phyloP scores from a whole-genome alignment of 2,888 invertebrate genomes.

The Argyresthia albistria region DNA sequence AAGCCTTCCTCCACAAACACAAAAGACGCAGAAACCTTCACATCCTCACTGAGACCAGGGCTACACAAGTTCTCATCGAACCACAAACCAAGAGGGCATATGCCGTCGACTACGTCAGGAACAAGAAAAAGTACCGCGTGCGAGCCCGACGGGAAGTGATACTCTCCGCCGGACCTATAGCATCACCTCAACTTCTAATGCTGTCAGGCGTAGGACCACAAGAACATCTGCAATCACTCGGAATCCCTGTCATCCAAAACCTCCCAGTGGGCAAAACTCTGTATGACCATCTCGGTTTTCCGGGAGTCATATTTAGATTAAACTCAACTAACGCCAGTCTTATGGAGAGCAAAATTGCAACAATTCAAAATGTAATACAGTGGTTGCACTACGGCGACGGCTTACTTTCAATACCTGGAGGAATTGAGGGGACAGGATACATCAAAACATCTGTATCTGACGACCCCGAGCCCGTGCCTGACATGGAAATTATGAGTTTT shows the following conservation, averaged over 20 bases:
- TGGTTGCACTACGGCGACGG: conserved; percentile 68
- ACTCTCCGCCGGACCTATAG: conserved; percentile 88
- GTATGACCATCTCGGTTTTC: conserved; percentile 74
- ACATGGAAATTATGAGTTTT: conserved; percentile 76
- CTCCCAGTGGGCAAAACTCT: conserved; percentile 78
- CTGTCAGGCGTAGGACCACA: conserved; percentile 81
- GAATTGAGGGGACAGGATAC: conserved; percentile 78
- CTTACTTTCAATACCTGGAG: conserved; percentile 73
- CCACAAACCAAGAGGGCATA: conserved; percentile 74
- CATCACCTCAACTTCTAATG: conserved; percentile 93
- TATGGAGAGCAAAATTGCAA: conserved; percentile 50
- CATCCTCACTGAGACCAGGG: conserved; percentile 49
- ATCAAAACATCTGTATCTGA: conserved; percentile 70
- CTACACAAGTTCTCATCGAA: conserved; percentile 58
- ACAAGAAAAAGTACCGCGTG: conserved; percentile 59
- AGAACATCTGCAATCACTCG: conserved; percentile 67
- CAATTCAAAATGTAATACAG: conserved; percentile 46
- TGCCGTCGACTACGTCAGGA: conserved; percentile 78
- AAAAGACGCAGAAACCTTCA: conserved; percentile 75
- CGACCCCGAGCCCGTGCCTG: conserved; percentile 72
- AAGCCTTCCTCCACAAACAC: conserved; percentile 77
- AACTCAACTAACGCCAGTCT: conserved; percentile 56
- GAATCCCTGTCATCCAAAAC: conserved; percentile 74
- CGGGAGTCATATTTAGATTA: conserved; percentile 59
- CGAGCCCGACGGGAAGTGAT: conserved; percentile 86